Conservation (phyloP, 2,113 vertebrate genomes). For the Lophura nycthemera region DNA sequence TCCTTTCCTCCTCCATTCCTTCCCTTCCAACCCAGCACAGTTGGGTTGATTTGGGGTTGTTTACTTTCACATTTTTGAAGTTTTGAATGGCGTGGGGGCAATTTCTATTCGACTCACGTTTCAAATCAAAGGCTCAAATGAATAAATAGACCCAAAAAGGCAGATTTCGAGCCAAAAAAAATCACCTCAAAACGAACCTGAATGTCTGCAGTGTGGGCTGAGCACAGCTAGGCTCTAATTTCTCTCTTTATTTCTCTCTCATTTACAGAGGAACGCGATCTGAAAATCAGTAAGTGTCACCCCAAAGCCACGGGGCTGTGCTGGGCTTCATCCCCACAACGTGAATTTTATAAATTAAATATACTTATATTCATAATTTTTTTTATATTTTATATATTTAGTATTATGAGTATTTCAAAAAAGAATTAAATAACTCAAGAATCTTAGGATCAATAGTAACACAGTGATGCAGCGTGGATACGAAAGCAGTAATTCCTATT, state of each 20-base stretch:
- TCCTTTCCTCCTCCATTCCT: too few species aligned
- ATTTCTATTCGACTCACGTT: background rate
- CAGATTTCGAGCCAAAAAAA: background rate
- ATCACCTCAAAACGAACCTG: background rate
- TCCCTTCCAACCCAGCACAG: too few species aligned
- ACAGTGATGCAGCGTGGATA: rapidly evolving
- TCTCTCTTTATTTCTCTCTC: background rate
- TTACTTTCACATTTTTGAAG: rapidly evolving
- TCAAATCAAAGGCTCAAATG: background rate
- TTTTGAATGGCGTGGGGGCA: too few species aligned
- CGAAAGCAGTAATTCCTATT: background rate
- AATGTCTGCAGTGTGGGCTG: background rate
- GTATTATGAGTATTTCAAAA: background rate
- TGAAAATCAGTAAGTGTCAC: background rate
- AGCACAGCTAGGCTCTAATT: rapidly evolving
- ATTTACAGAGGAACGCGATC: background rate
- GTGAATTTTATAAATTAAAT: background rate
- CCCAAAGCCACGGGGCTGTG: background rate
- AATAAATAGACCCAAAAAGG: background rate
- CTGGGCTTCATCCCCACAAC: background rate
- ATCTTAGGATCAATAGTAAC: too few species aligned
- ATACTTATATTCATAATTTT: too few species aligned
- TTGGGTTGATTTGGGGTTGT: background rate
- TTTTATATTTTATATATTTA: background rate
- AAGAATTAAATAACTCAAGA: background rate